Evolutionary conservation across 1,140 invertebrate genomes (phyloP).

Genomic region (Hydropsyche tenuis): DNA sequence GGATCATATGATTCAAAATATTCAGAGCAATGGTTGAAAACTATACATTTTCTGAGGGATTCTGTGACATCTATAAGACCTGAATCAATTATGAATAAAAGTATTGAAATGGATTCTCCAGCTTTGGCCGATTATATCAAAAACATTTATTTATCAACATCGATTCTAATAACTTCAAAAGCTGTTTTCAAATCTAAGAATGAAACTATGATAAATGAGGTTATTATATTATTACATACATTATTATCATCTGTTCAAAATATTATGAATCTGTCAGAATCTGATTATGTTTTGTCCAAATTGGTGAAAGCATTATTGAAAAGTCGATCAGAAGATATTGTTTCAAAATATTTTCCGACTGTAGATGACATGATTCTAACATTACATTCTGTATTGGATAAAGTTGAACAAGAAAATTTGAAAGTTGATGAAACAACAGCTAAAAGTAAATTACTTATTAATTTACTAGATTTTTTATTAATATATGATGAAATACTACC

Average conservation of each 20-base stretch:
- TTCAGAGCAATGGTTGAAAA: constrained; percentile 66
- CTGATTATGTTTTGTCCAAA: constrained; percentile 52
- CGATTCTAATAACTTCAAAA: constrained; percentile 60
- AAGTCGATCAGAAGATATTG: constrained; percentile 58
- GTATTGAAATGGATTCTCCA: constrained; percentile 54
- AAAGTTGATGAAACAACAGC: constrained; percentile 13
- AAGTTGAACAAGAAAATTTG: constrained; percentile 50
- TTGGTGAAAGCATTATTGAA: constrained; percentile 55
- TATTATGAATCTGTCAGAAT: constrained; percentile 57
- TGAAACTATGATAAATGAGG: constrained; percentile 57
- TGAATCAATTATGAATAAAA: constrained; percentile 55
- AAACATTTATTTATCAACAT: constrained; percentile 60
- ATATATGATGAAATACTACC: constrained; percentile 64
- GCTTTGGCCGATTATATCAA: constrained; percentile 62
- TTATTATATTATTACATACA: constrained; percentile 59
- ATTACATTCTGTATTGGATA: constrained; percentile 62
- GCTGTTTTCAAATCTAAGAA: constrained; percentile 56
- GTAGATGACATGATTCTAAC: constrained; percentile 60
- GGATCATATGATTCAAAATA: constrained; percentile 66
- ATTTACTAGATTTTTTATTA: constrained; percentile 64
- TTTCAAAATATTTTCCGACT: constrained; percentile 63
- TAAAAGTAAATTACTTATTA: constrained; percentile 57
- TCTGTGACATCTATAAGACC: constrained; percentile 61
- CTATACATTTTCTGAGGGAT: constrained; percentile 63
- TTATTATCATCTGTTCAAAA: constrained; percentile 59